phyloP scores from a whole-genome alignment of 1,140 invertebrate genomes.

The Mamestra configurata region DNA sequence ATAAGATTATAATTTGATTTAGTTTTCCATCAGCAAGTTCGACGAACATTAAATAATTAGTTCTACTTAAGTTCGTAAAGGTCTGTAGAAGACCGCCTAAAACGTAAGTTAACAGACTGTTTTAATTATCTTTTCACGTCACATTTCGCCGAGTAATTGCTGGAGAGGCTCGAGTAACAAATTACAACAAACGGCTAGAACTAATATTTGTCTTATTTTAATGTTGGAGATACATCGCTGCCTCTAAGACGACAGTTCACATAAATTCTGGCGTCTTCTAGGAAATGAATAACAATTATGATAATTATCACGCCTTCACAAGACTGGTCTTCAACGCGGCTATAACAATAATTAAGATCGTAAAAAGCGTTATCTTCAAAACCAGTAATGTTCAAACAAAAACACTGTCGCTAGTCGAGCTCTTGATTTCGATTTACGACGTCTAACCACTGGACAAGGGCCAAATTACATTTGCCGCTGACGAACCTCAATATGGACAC shows the following conservation, averaged over 20 bases:
- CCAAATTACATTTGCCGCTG: constrained; percentile 45
- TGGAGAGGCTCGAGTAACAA: neutral
- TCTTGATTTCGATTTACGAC: constrained; percentile 81
- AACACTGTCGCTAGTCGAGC: constrained; percentile 74
- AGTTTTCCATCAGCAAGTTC: constrained; percentile 10
- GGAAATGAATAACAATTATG: constrained; percentile 81
- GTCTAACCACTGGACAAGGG: constrained; percentile 59
- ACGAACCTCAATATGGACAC: constrained; percentile 45
- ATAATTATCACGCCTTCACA: constrained; percentile 81
- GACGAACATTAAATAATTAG: constrained; percentile 27
- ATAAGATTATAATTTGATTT: constrained; percentile 18
- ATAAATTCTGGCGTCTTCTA: constrained; percentile 63
- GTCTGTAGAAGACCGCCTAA: constrained; percentile 8
- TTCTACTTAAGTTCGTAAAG: constrained; percentile 35
- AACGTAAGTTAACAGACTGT: constrained; percentile 36
- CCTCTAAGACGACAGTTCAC: constrained; percentile 54
- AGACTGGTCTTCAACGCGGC: constrained; percentile 69
- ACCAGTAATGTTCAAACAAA: constrained; percentile 84
- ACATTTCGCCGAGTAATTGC: constrained; percentile 29
- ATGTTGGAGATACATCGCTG: constrained; percentile 36
- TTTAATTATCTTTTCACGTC: constrained; percentile 50
- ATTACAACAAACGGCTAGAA: constrained; percentile 25
- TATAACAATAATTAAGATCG: constrained; percentile 83
- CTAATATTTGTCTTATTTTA: constrained; percentile 48
- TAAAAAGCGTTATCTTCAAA: constrained; percentile 82